Conservation (phyloP, 2,113 vertebrate species). For the Callorhinus ursinus region DNA sequence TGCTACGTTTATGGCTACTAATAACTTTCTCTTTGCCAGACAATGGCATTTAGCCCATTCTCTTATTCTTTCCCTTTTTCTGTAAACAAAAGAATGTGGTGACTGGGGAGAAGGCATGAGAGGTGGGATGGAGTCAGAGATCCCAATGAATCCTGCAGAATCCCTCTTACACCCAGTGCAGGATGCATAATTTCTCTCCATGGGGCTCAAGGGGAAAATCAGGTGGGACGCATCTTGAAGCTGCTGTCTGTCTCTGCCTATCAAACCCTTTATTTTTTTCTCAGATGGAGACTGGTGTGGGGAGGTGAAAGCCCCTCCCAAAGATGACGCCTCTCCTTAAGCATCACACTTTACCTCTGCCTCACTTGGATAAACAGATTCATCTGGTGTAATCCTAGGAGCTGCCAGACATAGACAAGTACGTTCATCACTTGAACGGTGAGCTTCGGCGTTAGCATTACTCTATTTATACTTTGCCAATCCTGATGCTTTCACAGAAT, state of each 20-base stretch:
- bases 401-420: constrained; percentile 55
- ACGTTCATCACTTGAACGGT: not conserved
- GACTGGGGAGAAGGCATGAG: not conserved
- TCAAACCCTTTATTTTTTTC: not conserved
- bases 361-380: not conserved
- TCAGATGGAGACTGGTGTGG: not conserved
- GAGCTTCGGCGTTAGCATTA: not conserved
- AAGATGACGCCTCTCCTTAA: not conserved
- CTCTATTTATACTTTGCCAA: constrained; percentile 3
- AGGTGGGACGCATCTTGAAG: not conserved
- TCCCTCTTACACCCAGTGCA: not conserved
- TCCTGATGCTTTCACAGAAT: not conserved
- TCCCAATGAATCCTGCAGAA: not conserved
- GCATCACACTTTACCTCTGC: not conserved
- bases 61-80: not conserved
- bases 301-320: not conserved
- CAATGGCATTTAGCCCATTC: not conserved
- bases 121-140: not conserved
- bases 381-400: not conserved
- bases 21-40: not conserved
- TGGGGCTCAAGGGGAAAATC: not conserved
- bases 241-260: not conserved
- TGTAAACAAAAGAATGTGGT: not conserved
- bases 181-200: not conserved
- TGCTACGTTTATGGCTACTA: not conserved